Percentiles rank a stretch among this genome's conserved stretches.
Evolutionary conservation across 1,140 invertebrate genomes (phyloP).

Genomic region (Asobara japonica): DNA sequence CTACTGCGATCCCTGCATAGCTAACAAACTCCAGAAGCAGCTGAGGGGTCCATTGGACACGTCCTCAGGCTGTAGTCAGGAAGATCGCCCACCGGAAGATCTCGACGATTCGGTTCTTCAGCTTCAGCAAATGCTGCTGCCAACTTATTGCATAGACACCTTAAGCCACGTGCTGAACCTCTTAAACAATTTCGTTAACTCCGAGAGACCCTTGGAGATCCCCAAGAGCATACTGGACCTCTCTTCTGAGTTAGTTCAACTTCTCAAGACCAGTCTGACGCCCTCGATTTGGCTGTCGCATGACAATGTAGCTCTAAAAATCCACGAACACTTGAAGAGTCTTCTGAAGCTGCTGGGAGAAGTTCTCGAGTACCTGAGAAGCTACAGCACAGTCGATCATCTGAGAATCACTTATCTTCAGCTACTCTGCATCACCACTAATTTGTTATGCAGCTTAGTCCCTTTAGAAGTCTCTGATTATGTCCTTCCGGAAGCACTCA

Average conservation of each 20-base stretch:
- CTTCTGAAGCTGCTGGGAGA: conserved; percentile 52
- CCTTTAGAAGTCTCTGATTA: conserved; percentile 55
- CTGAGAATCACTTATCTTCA: conserved; percentile 54
- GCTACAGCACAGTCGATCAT: conserved; percentile 46
- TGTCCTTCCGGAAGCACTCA: conserved; percentile 51
- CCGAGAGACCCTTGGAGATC: conserved; percentile 44
- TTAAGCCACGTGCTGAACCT: conserved; percentile 56
- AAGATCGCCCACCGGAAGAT: conserved; percentile 47
- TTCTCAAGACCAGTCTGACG: conserved; percentile 51
- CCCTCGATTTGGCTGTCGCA: conserved; percentile 56
- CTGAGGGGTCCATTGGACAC: conserved; percentile 16
- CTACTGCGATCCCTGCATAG: conserved; percentile 65
- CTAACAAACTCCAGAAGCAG: conserved; percentile 64
- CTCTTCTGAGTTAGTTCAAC: conserved; percentile 49
- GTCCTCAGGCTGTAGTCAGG: conserved; percentile 42
- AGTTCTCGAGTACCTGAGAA: conserved; percentile 50
- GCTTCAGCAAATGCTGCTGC: conserved; percentile 65
- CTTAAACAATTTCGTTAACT: conserved; percentile 45
- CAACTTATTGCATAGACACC: conserved; percentile 66
- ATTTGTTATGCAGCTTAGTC: conserved; percentile 51
- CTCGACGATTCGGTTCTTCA: conserved; percentile 58
- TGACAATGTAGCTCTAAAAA: conserved; percentile 48
- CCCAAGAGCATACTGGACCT: conserved; percentile 49
- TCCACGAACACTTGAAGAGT: conserved; percentile 51
- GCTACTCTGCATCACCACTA: conserved; percentile 47